Evolutionary conservation across 1,140 invertebrate species (phyloP), one percentile per base, ranked within the genome.

Genomic region (Papilio polyxenes): DNA sequence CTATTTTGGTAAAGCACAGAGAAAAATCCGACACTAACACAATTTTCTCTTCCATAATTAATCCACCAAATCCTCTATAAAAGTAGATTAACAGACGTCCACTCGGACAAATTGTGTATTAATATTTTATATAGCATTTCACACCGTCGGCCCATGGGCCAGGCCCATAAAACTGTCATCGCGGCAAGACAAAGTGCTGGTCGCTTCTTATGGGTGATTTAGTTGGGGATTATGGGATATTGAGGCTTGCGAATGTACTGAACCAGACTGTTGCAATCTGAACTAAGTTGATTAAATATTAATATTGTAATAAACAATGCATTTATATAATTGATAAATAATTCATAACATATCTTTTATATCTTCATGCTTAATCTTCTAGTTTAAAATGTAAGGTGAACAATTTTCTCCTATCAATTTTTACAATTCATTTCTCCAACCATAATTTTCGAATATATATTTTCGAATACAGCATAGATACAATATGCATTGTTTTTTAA

Each of bases 61-160:
- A 93, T 91, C 90, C 40, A 80, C 82, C 81, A 84, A 85, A 87
- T 86, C 85, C 85, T 85, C 89, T 87, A 92, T 92, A 92, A 92
- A 91, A 92, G 88, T 89, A 88, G 91, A 93, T 93, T 93, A 92
- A 88, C 89, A 86, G 86, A 87, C 86, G 86, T 87, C 89, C 89
- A 91, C 90, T 92, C 86, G 91, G 89, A 91, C 92, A 93, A 91
- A 93, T 93, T 93, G 92, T 93, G 91, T 93, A 93, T 93, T 93
- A 93, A 93, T 93, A 93, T 93, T 93, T 93, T 90, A 93, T 91
- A 89, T 90, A 69, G 79, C 81, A 80, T 89, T 89, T 90, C 90
- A 88, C 90, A 91, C 89, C 86, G 84, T 82, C 84, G 82, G 81
- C 78, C 80, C 82, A 78, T 80, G 77, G 78, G 20, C 77, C 82